A percentile compares a stretch with the other conserved stretches of the same genome.
Evolutionary conservation across 2,797 vertebrate genomes (phyloP).

Genomic region (Notoglanidium macrostoma): DNA sequence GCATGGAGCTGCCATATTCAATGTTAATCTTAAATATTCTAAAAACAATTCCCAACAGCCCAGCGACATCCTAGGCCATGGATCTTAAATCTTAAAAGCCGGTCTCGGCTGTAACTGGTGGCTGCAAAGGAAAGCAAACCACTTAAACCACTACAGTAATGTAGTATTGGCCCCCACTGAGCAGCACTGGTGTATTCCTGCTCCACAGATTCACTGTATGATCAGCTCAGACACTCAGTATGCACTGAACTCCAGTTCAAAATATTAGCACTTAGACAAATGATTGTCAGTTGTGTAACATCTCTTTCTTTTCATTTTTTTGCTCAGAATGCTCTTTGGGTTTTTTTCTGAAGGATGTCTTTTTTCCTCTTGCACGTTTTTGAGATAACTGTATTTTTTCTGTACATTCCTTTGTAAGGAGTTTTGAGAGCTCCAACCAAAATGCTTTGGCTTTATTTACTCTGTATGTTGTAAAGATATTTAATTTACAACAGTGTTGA

Average conservation of each 20-base stretch:
- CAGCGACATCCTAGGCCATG: too few species aligned
- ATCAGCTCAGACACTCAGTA: not conserved
- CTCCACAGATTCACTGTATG: not conserved
- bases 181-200: not conserved
- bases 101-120: too few species aligned
- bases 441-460: conserved; percentile 47
- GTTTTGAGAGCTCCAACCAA: not conserved
- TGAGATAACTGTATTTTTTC: not conserved
- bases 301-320: not conserved
- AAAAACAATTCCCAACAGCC: too few species aligned
- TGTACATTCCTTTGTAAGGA: conserved; percentile 11
- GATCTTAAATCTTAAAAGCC: too few species aligned
- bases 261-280: not conserved
- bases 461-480: conserved; percentile 42
- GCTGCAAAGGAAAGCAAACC: too few species aligned
- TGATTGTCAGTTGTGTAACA: not conserved
- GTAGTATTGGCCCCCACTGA: not conserved
- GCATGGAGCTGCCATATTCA: too few species aligned
- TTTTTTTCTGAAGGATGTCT: not conserved
- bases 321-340: not conserved
- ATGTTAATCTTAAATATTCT: too few species aligned
- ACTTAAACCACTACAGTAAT: not conserved
- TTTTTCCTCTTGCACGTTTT: conserved; percentile 11
- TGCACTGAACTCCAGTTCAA: not conserved
- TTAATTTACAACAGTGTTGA: conserved; percentile 28